Evolutionary conservation across 2,797 vertebrate genomes (phyloP).

Genomic region (Serranus cabrilla): DNA sequence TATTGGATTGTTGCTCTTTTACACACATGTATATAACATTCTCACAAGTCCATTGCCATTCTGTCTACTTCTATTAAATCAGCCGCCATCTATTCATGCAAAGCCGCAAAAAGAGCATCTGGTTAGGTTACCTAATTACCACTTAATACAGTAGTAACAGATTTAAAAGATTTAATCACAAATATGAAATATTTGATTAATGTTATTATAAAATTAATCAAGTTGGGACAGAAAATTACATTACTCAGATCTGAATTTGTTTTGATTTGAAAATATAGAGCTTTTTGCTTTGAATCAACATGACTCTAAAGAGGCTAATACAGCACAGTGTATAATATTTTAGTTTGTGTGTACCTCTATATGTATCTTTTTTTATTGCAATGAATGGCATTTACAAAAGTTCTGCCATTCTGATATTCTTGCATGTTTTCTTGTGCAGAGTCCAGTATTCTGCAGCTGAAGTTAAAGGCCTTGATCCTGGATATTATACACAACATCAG

Average conservation of each 20-base stretch:
- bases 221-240: neutral
- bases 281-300: neutral
- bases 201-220: neutral
- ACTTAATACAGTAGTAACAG: neutral
- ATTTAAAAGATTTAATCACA: neutral
- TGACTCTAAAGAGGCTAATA: neutral
- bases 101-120: neutral
- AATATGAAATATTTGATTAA: neutral
- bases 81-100: neutral
- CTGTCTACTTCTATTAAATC: neutral
- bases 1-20: slow-evolving; percentile 11
- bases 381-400: neutral
- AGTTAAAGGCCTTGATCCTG: slow-evolving; percentile 96
- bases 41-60: neutral
- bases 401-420: neutral
- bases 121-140: neutral
- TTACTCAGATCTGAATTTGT: neutral
- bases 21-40: neutral
- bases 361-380: neutral
- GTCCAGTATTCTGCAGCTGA: slow-evolving; percentile 90
- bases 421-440: slow-evolving; percentile 81
- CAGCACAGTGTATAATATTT: neutral
- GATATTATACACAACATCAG: slow-evolving; percentile 97
- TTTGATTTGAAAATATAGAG: neutral
- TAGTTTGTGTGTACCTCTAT: neutral